Evolutionary conservation across 2,888 invertebrate genomes (phyloP).

Genomic region (Pseudeuparius sepicola): DNA sequence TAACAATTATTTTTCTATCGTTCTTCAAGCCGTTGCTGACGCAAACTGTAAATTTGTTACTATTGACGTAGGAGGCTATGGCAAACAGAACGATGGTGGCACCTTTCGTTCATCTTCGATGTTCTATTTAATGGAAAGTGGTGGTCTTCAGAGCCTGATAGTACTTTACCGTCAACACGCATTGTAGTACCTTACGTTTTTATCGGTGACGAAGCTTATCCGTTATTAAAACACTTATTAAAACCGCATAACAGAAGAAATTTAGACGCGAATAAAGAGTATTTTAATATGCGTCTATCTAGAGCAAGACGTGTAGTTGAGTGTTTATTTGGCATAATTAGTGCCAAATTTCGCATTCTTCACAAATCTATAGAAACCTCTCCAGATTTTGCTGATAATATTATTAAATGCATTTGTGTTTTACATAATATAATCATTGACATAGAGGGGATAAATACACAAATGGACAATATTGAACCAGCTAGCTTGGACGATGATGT

Average conservation of each 20-base stretch:
- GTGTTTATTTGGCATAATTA: slow-evolving; percentile 6
- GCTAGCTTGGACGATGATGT: too few relatives aligned
- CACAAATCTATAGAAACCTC: slow-evolving; percentile 2
- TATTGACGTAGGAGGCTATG: too few relatives aligned
- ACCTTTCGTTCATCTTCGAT: too few relatives aligned
- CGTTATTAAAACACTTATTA: too few relatives aligned
- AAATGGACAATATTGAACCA: neutral
- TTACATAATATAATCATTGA: slow-evolving; percentile 6
- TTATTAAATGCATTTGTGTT: slow-evolving; percentile 7
- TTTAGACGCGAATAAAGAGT: too few relatives aligned
- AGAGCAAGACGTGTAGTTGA: slow-evolving; percentile 6
- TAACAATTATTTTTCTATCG: slow-evolving; percentile 8
- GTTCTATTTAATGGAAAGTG: too few relatives aligned
- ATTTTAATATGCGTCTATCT: slow-evolving; percentile 5
- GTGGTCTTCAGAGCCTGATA: too few relatives aligned
- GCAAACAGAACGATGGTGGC: too few relatives aligned
- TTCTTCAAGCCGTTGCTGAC: slow-evolving; percentile 7
- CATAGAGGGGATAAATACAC: slow-evolving; percentile 4
- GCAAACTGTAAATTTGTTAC: too few relatives aligned
- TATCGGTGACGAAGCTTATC: slow-evolving; percentile 8
- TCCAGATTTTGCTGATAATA: slow-evolving; percentile 7
- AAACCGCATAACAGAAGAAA: too few relatives aligned
- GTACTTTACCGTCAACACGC: slow-evolving; percentile 5
- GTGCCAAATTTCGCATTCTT: slow-evolving; percentile 1
- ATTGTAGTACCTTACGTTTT: slow-evolving; percentile 7